A percentile compares a stretch with the other conserved stretches of the same genome.
Conservation (phyloP, 2,113 vertebrate species). For the Ciconia maguari region DNA sequence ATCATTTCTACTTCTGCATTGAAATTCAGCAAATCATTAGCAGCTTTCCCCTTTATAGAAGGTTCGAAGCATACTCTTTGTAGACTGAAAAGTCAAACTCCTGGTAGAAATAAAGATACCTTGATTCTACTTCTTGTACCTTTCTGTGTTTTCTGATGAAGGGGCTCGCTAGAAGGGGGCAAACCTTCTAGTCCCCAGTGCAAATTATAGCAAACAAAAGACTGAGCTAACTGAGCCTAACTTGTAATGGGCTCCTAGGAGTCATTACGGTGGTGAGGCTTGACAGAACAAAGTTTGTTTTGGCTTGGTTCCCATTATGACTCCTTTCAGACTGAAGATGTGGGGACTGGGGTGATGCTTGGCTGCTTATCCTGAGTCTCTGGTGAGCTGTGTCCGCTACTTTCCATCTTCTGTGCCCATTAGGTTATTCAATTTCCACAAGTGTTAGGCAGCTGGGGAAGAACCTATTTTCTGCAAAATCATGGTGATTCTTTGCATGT, state of each 20-base stretch:
- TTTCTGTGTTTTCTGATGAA: not conserved
- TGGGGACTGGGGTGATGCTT: not conserved
- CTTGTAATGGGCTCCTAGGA: conserved; percentile 7
- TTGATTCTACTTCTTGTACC: not conserved
- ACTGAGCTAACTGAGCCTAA: not conserved
- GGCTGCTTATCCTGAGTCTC: conserved; percentile 6
- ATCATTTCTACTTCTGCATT: not conserved
- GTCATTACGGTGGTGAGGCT: not conserved
- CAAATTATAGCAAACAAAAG: not conserved
- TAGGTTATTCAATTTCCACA: not conserved
- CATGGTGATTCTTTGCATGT: not conserved
- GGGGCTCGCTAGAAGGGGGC: not conserved
- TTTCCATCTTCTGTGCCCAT: not conserved
- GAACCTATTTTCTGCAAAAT: not conserved
- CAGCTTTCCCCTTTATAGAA: not conserved
- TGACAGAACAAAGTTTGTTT: conserved; percentile 37
- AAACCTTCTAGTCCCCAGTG: not conserved
- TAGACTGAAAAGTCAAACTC: not conserved
- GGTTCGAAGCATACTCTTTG: not conserved
- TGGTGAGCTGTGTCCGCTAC: not conserved
- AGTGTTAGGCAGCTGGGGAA: not conserved
- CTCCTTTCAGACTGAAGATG: conserved; percentile 8
- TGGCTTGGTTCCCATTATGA: conserved; percentile 38
- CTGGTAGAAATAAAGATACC: not conserved
- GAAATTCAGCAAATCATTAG: not conserved